Conservation (phyloP, 1,140 invertebrate species). For the Nilaparvata lugens region DNA sequence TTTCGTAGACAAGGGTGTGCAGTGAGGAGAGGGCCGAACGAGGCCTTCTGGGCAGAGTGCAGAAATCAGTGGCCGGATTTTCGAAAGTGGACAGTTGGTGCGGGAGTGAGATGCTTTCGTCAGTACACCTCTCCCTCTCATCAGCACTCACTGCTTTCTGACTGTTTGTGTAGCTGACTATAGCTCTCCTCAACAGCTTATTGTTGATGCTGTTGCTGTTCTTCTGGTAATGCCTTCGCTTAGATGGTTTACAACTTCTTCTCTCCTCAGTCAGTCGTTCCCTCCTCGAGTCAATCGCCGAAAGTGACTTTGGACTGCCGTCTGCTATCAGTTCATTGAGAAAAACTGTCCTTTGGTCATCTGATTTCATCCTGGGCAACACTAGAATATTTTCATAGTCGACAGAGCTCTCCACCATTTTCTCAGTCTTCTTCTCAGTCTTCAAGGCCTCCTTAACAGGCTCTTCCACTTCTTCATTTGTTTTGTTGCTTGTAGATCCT, state of each 20-base stretch:
- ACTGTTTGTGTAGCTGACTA: slow-evolving; percentile 38
- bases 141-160: neutral
- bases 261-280: neutral
- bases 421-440: slow-evolving; percentile 4
- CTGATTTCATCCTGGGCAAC: slow-evolving; percentile 9
- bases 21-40: slow-evolving; percentile 55
- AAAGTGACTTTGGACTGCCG: neutral
- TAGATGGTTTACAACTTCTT: neutral
- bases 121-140: neutral
- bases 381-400: slow-evolving; percentile 45
- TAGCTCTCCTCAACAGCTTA: slow-evolving; percentile 43
- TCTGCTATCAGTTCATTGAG: slow-evolving; percentile 8
- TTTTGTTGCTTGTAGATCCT: neutral
- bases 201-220: slow-evolving; percentile 46
- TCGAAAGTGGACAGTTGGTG: neutral
- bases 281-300: neutral
- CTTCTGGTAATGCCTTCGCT: slow-evolving; percentile 45
- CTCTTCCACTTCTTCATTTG: neutral
- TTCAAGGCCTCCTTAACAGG: neutral
- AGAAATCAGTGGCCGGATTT: slow-evolving; percentile 38
- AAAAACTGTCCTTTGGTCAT: slow-evolving; percentile 10
- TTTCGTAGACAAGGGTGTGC: slow-evolving; percentile 67
- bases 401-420: slow-evolving; percentile 53
- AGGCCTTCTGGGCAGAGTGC: slow-evolving; percentile 56
- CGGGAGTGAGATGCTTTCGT: neutral